Evolutionary conservation across 2,888 invertebrate species (phyloP).

Genomic region (Mantis religiosa): DNA sequence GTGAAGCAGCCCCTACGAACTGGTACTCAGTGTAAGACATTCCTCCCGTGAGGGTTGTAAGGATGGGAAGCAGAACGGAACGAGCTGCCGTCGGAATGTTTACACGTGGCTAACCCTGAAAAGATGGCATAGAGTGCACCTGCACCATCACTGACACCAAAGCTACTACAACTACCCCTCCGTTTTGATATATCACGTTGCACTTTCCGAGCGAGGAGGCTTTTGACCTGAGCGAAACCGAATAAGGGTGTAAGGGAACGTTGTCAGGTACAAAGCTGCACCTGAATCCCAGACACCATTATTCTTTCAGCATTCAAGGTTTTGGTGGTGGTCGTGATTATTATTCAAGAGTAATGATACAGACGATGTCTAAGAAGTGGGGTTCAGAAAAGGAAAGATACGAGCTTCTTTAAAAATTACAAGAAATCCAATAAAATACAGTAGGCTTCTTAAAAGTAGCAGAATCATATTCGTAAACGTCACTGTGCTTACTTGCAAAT

Average conservation of each 20-base stretch:
- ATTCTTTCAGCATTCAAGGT: background rate
- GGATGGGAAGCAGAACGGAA: background rate
- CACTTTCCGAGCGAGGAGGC: background rate
- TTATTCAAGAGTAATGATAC: no score
- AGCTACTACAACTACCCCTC: background rate
- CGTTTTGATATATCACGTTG: background rate
- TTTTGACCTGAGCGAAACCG: background rate
- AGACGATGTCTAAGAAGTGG: no score
- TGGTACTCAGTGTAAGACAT: background rate
- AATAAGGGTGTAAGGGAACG: background rate
- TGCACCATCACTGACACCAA: background rate
- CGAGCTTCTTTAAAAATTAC: no score
- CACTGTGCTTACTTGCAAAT: no score
- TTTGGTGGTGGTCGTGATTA: no score
- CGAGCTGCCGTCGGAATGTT: background rate
- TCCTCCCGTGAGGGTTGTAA: background rate
- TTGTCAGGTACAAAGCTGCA: background rate
- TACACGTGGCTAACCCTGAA: conserved; percentile 8
- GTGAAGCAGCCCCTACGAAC: no score
- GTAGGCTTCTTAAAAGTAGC: no score
- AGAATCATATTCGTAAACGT: no score
- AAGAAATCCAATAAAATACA: no score
- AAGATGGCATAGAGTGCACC: background rate
- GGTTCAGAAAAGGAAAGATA: no score
- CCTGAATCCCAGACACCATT: background rate